Percentiles rank a stretch among this genome's conserved stretches.
Conservation (phyloP, 2,797 vertebrate species). For the Brotogeris chrysoptera region DNA sequence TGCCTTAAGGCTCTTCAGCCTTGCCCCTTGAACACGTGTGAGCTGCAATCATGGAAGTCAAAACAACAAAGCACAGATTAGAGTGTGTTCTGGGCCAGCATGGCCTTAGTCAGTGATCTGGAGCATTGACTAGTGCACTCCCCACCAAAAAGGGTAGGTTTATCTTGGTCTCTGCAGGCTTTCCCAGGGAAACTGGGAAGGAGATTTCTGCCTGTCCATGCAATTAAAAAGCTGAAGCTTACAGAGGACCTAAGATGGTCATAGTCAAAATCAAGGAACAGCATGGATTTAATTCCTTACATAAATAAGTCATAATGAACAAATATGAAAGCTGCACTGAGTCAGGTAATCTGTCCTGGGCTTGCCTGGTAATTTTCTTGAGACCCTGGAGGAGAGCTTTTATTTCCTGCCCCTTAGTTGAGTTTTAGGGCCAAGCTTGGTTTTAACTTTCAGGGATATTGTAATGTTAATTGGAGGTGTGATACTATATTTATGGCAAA, state of each 20-base stretch:
- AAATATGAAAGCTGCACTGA: neutral
- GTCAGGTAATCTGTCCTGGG: neutral
- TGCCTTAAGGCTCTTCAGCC: neutral
- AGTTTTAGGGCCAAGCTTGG: neutral
- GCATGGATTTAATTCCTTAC: neutral
- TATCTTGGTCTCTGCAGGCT: neutral
- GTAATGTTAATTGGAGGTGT: neutral
- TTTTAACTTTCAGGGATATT: neutral
- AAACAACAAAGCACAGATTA: neutral
- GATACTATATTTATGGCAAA: neutral
- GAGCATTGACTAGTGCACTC: accelerated
- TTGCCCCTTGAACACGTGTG: neutral
- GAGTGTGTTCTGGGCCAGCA: neutral
- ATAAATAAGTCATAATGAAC: neutral
- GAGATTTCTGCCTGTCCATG: accelerated
- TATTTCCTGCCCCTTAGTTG: neutral
- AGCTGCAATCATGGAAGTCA: neutral
- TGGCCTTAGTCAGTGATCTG: neutral
- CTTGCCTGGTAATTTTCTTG: neutral
- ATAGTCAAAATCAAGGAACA: neutral
- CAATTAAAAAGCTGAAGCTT: neutral
- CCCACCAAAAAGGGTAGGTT: neutral
- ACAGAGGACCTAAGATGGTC: neutral
- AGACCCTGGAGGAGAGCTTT: neutral
- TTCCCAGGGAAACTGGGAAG: neutral